phyloP scores from a whole-genome alignment of 2,797 vertebrate genomes.

The Pseudochirops corinnae region DNA sequence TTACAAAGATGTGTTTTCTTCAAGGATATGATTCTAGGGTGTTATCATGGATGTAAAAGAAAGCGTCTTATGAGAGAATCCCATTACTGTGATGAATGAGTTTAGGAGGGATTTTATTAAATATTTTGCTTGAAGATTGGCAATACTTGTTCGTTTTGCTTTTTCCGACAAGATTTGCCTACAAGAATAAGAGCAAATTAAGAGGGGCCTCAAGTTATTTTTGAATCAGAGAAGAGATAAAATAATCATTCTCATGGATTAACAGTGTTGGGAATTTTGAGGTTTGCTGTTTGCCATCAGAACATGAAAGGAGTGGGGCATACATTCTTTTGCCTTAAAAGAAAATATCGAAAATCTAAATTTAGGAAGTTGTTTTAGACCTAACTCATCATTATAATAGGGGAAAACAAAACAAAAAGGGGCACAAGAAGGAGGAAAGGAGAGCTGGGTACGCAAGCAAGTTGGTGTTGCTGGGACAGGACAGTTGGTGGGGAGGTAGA shows the following conservation, averaged over 20 bases:
- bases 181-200: no score
- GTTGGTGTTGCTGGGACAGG: neutral
- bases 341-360: slow-evolving; percentile 3
- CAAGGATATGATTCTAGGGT: neutral
- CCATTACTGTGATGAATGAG: neutral
- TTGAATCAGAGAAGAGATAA: no score
- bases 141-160: no score
- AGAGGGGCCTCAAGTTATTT: no score
- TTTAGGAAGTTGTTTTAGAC: neutral
- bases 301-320: neutral
- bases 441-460: neutral
- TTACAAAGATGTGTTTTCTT: neutral
- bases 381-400: neutral
- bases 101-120: neutral
- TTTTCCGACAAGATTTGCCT: no score
- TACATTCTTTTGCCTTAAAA: slow-evolving; percentile 31
- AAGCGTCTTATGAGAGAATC: neutral
- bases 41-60: neutral
- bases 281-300: neutral
- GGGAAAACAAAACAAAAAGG: no score
- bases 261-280: no score
- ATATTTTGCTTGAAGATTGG: neutral
- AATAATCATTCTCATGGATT: no score
- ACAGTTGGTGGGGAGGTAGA: neutral
- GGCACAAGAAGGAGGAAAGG: no score